These are phyloP conservation scores for Thymelicus lineola DNA, from an alignment of 2,888 invertebrate genomes.

Conservation along the genomic window DNA sequence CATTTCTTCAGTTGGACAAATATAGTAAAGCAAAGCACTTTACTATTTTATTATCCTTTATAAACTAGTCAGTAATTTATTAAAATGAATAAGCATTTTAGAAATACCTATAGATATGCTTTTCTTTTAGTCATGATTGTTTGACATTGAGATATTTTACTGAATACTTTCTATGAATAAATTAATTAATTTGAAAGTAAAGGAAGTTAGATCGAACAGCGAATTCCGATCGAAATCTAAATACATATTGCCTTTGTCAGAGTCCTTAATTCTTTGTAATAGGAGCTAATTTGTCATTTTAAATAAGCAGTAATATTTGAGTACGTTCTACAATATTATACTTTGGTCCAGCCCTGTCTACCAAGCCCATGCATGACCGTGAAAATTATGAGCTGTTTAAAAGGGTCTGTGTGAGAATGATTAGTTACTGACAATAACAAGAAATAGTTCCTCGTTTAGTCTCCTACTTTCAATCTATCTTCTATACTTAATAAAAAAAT, in stretches of 20 bases:
- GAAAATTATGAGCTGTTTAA: no score
- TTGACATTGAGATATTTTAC: conserved; percentile 26
- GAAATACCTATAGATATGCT: not conserved
- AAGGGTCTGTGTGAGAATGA: no score
- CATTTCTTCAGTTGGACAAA: no score
- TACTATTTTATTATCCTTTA: conserved; percentile 5
- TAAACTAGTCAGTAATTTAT: conserved; percentile 6
- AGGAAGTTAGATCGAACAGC: conserved; percentile 18
- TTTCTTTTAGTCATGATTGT: conserved; percentile 10
- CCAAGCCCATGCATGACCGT: conserved; percentile 37
- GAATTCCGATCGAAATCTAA: not conserved
- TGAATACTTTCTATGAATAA: conserved; percentile 32
- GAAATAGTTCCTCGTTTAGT: no score
- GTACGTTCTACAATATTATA: no score
- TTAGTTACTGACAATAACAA: no score
- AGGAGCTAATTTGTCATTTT: not conserved
- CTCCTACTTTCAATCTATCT: no score
- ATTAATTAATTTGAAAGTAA: conserved; percentile 30
- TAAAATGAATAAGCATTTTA: conserved; percentile 32
- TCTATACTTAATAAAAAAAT: no score
- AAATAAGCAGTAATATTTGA: no score
- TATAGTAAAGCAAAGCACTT: no score
- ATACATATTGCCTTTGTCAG: not conserved
- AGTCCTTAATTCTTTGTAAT: not conserved
- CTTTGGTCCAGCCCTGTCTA: conserved; percentile 20